Evolutionary conservation across 2,113 vertebrate species (phyloP), one percentile per base, ranked within the genome.

Genomic region (Pachypanchax playfairii): DNA sequence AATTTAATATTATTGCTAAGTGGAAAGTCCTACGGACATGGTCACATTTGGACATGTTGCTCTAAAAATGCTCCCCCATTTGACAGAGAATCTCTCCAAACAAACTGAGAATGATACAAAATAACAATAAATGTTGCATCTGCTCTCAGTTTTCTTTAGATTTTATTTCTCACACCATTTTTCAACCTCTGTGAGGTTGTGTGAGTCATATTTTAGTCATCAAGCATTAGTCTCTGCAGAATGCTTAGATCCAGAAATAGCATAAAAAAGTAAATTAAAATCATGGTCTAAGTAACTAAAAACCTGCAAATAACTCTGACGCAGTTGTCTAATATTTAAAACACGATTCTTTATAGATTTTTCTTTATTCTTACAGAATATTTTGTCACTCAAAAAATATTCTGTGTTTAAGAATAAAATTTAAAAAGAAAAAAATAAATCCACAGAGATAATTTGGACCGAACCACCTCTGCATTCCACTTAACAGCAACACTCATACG

Each of bases 381-480:
- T 57, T 62, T 33, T 52, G 48, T 63, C 48, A 55, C 35, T 50
- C 25, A 54, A 46, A 41, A 61, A 18, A 71, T 73, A 64, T 20
- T 53, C 15, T 17, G n/a, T 53, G 79, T 73, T 69, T 35, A 64
- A 70, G 52, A 49, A 61, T 29, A 48, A 70, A 38, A 36, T 46
- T 49, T 68, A 15, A 54, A 77, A 58, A 58, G 61, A 62, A 46
- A 25, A n/a, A n/a, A n/a, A n/a, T n/a, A n/a, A n/a, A n/a, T n/a
- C n/a, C n/a, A 24, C 42, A 60, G 50, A 58, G 52, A 68, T 74
- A 35, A 79, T 76, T 79, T 77, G 56, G 41, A 57, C 46, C 55
- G 49, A 76, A 31, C 41, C 65, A 67, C 60, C 46, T 77, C 64
- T 79, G 70, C 48, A 70, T 66, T 65, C 56, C 31, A 33, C 57